These are phyloP conservation scores for Pelvicachromis taeniatus DNA, from an alignment of 2,113 vertebrate species.

Conservation along the genomic window DNA sequence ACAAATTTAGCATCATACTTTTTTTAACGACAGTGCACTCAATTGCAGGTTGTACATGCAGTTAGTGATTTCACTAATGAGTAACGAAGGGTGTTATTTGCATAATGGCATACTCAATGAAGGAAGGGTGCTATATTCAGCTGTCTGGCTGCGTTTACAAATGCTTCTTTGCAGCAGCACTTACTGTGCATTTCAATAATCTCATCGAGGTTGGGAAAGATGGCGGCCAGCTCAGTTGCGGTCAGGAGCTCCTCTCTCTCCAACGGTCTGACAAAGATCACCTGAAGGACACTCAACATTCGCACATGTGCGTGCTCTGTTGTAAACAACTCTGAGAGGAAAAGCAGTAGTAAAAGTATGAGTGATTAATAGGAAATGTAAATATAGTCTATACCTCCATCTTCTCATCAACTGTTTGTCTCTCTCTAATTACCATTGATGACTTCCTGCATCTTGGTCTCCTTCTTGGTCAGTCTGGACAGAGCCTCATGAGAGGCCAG, in stretches of 20 bases:
- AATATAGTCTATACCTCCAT: background rate
- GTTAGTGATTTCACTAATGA: background rate
- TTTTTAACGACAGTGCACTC: background rate
- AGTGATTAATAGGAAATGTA: background rate
- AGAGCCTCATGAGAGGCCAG: slow-evolving; percentile 69
- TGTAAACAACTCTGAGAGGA: slow-evolving; percentile 78
- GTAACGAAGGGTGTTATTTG: background rate
- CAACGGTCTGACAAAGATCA: slow-evolving; percentile 82
- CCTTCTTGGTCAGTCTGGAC: slow-evolving; percentile 79
- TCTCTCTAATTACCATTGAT: slow-evolving; percentile 78
- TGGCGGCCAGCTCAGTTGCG: slow-evolving; percentile 67
- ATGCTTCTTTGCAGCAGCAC: slow-evolving; percentile 9
- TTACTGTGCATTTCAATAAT: slow-evolving; percentile 88
- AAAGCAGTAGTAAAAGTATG: background rate
- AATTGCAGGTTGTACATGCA: background rate
- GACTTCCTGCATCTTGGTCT: slow-evolving; percentile 87
- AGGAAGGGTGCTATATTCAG: background rate
- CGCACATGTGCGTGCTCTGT: slow-evolving; percentile 87
- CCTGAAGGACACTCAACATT: slow-evolving; percentile 85
- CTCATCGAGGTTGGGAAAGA: slow-evolving; percentile 87
- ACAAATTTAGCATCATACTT: background rate
- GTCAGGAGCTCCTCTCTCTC: slow-evolving; percentile 70
- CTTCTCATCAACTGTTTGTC: background rate
- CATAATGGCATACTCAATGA: background rate
- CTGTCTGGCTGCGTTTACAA: background rate